Conservation (phyloP, 2,797 vertebrate genomes). For the Melanotaenia pygmaea region DNA sequence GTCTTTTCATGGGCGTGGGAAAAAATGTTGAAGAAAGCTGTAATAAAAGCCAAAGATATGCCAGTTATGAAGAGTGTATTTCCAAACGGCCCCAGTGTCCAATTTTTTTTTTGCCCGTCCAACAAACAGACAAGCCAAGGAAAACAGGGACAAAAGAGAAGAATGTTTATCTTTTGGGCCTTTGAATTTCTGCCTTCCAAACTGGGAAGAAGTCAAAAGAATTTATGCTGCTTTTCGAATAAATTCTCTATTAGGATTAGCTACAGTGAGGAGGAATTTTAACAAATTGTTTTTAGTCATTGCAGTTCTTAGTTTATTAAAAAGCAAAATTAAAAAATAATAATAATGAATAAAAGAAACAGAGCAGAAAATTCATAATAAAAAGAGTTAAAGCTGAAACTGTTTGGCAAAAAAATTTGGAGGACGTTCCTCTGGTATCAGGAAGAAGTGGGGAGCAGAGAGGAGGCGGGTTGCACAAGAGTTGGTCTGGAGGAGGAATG, state of each 20-base stretch:
- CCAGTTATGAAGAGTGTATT: slow-evolving; percentile 24
- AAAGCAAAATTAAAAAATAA: no score
- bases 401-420: no score
- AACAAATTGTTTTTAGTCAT: no score
- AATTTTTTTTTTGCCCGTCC: slow-evolving; percentile 22
- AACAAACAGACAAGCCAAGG: slow-evolving; percentile 48
- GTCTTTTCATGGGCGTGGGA: slow-evolving; percentile 40
- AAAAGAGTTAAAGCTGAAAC: no score
- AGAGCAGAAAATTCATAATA: no score
- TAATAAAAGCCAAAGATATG: slow-evolving; percentile 43
- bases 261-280: not conserved
- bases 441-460: no score
- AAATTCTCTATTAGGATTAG: slow-evolving; percentile 27
- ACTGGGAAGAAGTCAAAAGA: slow-evolving; percentile 22
- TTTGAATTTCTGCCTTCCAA: slow-evolving; percentile 32
- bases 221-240: slow-evolving; percentile 19
- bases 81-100: slow-evolving; percentile 37
- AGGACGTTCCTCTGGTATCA: no score
- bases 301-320: no score
- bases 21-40: slow-evolving; percentile 37
- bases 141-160: slow-evolving; percentile 43
- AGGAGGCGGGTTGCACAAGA: no score
- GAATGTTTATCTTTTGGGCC: slow-evolving; percentile 39
- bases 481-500: no score
- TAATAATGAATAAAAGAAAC: no score